Evolutionary conservation across 2,113 vertebrate genomes (phyloP).

Genomic region (Silurus glanis): DNA sequence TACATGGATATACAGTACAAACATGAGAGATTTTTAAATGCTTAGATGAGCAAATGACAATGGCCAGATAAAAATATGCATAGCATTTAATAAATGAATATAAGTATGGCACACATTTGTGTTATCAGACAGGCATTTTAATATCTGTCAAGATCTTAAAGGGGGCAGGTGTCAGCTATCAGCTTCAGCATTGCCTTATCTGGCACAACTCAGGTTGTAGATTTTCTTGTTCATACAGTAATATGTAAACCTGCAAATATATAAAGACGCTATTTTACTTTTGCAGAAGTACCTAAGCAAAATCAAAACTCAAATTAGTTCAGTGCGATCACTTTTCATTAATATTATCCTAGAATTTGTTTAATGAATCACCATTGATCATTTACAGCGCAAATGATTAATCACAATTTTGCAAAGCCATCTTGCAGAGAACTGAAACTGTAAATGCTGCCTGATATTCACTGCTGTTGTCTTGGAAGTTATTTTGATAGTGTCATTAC

Average conservation of each 20-base stretch:
- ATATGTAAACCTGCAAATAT: not conserved
- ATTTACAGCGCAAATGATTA: conserved; percentile 34
- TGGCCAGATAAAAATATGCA: not conserved
- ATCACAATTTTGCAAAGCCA: conserved; percentile 23
- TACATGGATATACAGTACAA: not conserved
- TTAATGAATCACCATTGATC: conserved; percentile 30
- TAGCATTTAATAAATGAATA: not conserved
- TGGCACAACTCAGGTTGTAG: not conserved
- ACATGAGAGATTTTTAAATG: not conserved
- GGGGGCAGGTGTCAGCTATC: conserved; percentile 48
- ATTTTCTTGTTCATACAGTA: not conserved
- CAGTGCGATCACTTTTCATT: not conserved
- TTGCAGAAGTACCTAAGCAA: not conserved
- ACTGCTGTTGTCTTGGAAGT: conserved; percentile 23
- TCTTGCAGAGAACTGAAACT: conserved; percentile 8
- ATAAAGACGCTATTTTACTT: not conserved
- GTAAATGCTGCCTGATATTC: not conserved
- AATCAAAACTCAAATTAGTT: not conserved
- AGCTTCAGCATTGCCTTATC: not conserved
- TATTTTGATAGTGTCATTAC: conserved; percentile 13
- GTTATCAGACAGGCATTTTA: conserved; percentile 50
- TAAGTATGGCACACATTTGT: conserved; percentile 33
- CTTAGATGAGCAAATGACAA: not conserved
- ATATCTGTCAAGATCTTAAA: conserved; percentile 57
- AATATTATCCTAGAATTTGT: conserved; percentile 23